Conservation (phyloP, 2,113 vertebrate species). For the Cairina moschata region DNA sequence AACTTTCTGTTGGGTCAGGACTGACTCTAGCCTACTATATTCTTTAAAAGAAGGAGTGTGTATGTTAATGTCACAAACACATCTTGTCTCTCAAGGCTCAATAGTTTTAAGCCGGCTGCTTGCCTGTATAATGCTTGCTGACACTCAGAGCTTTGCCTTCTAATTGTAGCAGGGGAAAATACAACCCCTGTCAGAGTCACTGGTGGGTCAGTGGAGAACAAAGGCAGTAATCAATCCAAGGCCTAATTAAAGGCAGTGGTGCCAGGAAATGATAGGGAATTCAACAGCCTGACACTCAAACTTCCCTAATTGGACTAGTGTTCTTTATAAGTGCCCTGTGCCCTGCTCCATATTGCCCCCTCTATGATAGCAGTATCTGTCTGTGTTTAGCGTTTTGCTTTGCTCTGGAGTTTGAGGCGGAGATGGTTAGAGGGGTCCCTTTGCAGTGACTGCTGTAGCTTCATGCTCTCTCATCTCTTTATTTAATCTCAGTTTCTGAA, state of each 20-base stretch:
- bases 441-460: background rate
- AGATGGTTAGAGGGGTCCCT: background rate
- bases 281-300: background rate
- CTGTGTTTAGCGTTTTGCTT: background rate
- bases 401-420: background rate
- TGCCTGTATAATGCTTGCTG: constrained; percentile 30
- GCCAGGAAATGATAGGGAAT: constrained; percentile 46
- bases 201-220: constrained; percentile 35
- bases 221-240: constrained; percentile 62
- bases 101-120: background rate
- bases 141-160: constrained; percentile 39
- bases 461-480: background rate
- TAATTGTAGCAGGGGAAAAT: constrained; percentile 33
- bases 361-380: background rate
- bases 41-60: background rate
- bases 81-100: background rate
- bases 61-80: background rate
- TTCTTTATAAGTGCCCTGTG: constrained; percentile 3
- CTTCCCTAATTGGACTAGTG: constrained; percentile 27
- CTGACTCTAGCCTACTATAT: background rate
- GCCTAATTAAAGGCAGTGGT: constrained; percentile 49
- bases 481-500: background rate
- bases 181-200: background rate
- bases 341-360: background rate
- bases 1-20: background rate